These are phyloP conservation scores for Pygoscelis antarcticus DNA, from an alignment of 2,113 vertebrate species.

Conservation along the genomic window DNA sequence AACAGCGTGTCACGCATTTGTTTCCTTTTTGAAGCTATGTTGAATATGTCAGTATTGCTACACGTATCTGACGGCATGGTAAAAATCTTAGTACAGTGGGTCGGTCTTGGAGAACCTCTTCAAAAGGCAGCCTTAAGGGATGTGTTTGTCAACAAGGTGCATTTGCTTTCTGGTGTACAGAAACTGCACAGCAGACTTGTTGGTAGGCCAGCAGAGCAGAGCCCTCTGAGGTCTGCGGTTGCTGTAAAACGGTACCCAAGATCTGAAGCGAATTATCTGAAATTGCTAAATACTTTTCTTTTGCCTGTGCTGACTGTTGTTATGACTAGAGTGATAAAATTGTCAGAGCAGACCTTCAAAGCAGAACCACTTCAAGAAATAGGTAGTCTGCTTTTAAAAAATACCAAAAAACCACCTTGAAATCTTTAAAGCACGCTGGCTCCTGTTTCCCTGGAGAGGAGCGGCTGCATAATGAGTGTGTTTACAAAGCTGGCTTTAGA, in stretches of 20 bases:
- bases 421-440: rapidly evolving
- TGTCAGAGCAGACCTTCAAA: not conserved
- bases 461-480: rapidly evolving
- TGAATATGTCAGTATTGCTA: not conserved
- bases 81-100: rapidly evolving
- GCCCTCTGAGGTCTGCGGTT: too few species aligned
- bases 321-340: rapidly evolving
- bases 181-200: too few species aligned
- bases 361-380: not conserved
- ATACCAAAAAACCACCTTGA: too few species aligned
- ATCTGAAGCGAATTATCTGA: not conserved
- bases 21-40: rapidly evolving
- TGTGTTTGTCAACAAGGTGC: not conserved
- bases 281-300: not conserved
- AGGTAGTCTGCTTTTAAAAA: not conserved
- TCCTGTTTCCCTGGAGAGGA: not conserved
- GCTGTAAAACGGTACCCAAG: not conserved
- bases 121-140: not conserved
- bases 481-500: not conserved
- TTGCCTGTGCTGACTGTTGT: not conserved
- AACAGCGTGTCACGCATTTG: rapidly evolving
- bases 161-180: too few species aligned
- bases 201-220: not conserved
- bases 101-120: not conserved
- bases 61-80: rapidly evolving